phyloP scores from a whole-genome alignment of 2,888 invertebrate species.

The Rhogogaster chlorosoma region DNA sequence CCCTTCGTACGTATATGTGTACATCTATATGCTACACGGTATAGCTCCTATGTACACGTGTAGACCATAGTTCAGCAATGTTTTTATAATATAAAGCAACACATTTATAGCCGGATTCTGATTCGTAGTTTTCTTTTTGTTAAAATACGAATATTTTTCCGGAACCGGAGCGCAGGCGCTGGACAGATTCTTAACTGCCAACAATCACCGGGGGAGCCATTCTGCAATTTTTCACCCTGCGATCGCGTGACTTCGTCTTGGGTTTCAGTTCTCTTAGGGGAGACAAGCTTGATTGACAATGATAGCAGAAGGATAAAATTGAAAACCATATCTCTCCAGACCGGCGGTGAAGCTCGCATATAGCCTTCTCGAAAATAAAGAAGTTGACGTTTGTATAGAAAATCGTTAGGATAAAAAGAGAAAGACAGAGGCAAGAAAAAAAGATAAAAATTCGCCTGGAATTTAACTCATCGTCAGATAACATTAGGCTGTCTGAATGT shows the following conservation, averaged over 20 bases:
- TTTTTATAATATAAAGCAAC: not conserved
- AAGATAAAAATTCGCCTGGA: not conserved
- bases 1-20: not conserved
- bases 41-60: not conserved
- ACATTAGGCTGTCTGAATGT: not conserved
- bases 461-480: not conserved
- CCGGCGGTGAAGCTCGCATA: not conserved
- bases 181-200: conserved; percentile 8
- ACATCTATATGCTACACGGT: not conserved
- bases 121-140: conserved; percentile 3
- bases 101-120: not conserved
- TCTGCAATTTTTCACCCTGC: conserved; percentile 21
- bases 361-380: not conserved
- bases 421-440: not conserved
- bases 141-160: not conserved
- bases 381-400: not conserved
- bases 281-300: conserved; percentile 21
- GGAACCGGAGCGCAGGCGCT: conserved; percentile 17
- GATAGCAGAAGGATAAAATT: conserved; percentile 18
- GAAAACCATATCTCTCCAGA: not conserved
- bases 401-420: not conserved
- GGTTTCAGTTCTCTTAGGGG: not conserved
- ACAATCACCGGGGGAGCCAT: conserved; percentile 38
- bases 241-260: conserved; percentile 17
- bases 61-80: not conserved